Evolutionary conservation across 2,888 invertebrate species (phyloP).

Genomic region (Zygaena filipendulae): DNA sequence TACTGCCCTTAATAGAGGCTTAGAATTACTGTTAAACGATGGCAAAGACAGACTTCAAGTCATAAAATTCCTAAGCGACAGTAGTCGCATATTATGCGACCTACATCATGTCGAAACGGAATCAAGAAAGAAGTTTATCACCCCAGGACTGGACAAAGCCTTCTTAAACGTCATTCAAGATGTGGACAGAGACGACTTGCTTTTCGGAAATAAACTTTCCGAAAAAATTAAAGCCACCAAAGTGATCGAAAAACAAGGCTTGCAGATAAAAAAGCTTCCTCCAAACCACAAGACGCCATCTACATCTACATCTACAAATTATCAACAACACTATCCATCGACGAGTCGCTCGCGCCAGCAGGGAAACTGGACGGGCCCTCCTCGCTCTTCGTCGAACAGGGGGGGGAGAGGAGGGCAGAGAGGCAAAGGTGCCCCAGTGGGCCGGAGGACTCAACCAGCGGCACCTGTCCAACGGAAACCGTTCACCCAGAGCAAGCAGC

Average conservation of each 20-base stretch:
- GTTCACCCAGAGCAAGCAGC: too few relatives aligned
- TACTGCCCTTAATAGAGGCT: constrained; percentile 12
- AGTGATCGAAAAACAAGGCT: constrained; percentile 7
- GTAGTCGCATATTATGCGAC: constrained; percentile 12
- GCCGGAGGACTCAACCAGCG: too few relatives aligned
- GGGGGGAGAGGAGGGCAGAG: too few relatives aligned
- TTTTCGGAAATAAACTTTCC: constrained; percentile 13
- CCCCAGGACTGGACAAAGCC: constrained; percentile 14
- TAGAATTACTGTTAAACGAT: constrained; percentile 3
- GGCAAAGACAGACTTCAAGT: constrained; percentile 8
- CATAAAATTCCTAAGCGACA: constrained; percentile 8
- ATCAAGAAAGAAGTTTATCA: constrained; percentile 10
- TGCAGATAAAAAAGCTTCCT: constrained; percentile 1
- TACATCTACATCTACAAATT: too few relatives aligned
- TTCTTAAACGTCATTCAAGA: constrained; percentile 13
- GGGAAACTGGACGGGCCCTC: too few relatives aligned
- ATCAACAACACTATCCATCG: too few relatives aligned
- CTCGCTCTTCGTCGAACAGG: too few relatives aligned
- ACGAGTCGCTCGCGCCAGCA: too few relatives aligned
- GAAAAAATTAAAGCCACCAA: constrained; percentile 15
- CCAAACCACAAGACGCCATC: too few relatives aligned
- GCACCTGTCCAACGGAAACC: too few relatives aligned
- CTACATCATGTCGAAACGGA: constrained; percentile 9
- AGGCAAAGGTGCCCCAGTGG: too few relatives aligned
- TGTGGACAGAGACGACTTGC: constrained; percentile 13